Evolutionary conservation across 2,113 vertebrate genomes (phyloP).

Genomic region (Galeopterus variegatus): DNA sequence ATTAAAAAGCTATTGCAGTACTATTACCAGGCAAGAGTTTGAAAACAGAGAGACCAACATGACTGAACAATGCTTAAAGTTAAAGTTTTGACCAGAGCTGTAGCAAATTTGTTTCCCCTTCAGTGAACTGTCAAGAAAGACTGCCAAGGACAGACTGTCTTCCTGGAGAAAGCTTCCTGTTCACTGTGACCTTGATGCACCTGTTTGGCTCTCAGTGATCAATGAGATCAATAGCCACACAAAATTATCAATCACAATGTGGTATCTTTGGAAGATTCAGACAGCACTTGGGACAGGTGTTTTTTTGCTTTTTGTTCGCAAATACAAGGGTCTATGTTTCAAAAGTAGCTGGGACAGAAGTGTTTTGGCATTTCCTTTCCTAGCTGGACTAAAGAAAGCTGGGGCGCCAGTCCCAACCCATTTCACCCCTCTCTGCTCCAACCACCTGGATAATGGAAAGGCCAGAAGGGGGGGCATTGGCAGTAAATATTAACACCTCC

Average conservation of each 20-base stretch:
- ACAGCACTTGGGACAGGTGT: neutral
- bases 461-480: neutral
- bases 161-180: conserved; percentile 46
- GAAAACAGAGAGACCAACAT: conserved; percentile 74
- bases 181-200: conserved; percentile 16
- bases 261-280: conserved; percentile 20
- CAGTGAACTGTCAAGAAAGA: conserved; percentile 61
- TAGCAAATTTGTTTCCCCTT: conserved; percentile 85
- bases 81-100: conserved; percentile 84
- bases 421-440: neutral
- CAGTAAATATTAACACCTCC: neutral
- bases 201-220: conserved; percentile 14
- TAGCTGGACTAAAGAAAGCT: neutral
- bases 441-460: neutral
- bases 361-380: conserved; percentile 22
- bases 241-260: conserved; percentile 42
- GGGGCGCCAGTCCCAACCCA: neutral
- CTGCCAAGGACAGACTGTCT: conserved; percentile 52
- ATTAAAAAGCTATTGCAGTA: conserved; percentile 40
- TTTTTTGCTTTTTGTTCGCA: neutral
- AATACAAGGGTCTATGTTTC: conserved; percentile 23
- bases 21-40: conserved; percentile 69
- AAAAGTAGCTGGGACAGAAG: neutral
- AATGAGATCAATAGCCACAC: neutral
- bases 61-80: conserved; percentile 73